Conservation (phyloP, 2,888 invertebrate genomes). For the Drosophila suboccidentalis region DNA sequence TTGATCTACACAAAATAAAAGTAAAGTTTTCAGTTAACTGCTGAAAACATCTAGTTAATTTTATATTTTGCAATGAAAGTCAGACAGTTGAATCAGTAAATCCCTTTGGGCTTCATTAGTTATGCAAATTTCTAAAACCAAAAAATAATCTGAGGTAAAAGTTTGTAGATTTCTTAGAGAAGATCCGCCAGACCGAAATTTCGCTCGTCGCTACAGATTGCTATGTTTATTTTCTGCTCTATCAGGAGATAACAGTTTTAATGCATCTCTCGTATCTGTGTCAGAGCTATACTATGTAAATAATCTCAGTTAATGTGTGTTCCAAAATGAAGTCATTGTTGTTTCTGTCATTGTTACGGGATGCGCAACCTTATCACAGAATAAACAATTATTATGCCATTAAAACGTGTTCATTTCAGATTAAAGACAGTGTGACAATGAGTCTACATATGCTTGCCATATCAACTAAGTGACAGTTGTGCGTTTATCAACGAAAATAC, state of each 20-base stretch:
- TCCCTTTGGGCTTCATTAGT: conserved; percentile 8
- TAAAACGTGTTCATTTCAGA: conserved; percentile 66
- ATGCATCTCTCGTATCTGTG: conserved; percentile 6
- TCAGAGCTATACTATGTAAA: conserved; percentile 26
- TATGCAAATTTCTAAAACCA: conserved; percentile 11
- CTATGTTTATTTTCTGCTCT: background rate
- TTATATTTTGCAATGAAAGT: conserved; percentile 8
- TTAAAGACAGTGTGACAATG: conserved; percentile 46
- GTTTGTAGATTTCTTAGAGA: conserved; percentile 6
- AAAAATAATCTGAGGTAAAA: conserved; percentile 7
- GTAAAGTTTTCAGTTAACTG: background rate
- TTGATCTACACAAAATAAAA: background rate
- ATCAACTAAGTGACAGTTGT: conserved; percentile 18
- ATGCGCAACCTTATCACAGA: conserved; percentile 67
- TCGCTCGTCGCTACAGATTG: conserved; percentile 6
- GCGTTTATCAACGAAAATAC: conserved; percentile 36
- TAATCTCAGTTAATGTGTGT: conserved; percentile 27
- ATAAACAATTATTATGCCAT: conserved; percentile 71
- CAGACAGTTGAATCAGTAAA: background rate
- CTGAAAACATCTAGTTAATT: background rate
- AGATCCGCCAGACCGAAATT: conserved; percentile 5
- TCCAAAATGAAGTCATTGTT: conserved; percentile 31
- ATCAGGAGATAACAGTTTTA: conserved; percentile 14
- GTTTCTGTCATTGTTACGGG: conserved; percentile 28
- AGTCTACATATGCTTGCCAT: conserved; percentile 15